Evolutionary conservation across 2,113 vertebrate species (phyloP), one percentile per base, ranked within the genome.

Genomic region (Sapajus apella): DNA sequence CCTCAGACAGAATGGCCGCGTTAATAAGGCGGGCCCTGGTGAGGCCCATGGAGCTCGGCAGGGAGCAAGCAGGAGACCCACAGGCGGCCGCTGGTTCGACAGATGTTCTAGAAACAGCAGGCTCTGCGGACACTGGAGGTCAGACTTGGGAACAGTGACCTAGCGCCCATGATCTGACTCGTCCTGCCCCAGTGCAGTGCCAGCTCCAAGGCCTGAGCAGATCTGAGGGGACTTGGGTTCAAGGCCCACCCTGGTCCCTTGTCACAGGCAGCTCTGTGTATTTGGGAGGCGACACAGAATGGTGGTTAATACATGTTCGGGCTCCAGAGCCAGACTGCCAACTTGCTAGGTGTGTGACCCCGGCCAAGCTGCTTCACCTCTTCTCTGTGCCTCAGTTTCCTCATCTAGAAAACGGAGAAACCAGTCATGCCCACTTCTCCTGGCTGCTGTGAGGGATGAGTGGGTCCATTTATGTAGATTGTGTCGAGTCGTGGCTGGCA

Each of bases 381-480:
- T 6, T 81, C 66, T 6, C 16, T 30, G 56, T 73, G 75, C 68
- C 55, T 64, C 70, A 72, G 85, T 25, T 50, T 30, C 30, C 70
- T 58, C 21, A 7, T 52, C 43, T 27, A 0, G 9, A 8, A 10
- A 64, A 50, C 27, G 11, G 47, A 8, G 40, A 32, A 2, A 35
- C 2, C 37, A 17, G 18, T 13, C 17, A 25, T 2, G 20, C 47
- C n/a, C 40, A 10, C 35, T 9, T 35, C 1, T 0, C 1, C 18
- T n/a, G 37, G 20, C 8, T 32, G 23, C 5, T 25, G 5, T 0
- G 10, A 30, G 73, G 20, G 52, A 40, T 5, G 52, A 40, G 25
- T 1, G 21, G 68, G 68, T 76, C 20, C 55, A 6, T 8, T 1
- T 1, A 6, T 6, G 8, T 6, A 30, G 43, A 43, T 10, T 10